Percentiles rank a stretch among this genome's conserved stretches.
These are phyloP conservation scores for Alcis repandata DNA, from an alignment of 2,888 invertebrate genomes.

Conservation along the genomic window DNA sequence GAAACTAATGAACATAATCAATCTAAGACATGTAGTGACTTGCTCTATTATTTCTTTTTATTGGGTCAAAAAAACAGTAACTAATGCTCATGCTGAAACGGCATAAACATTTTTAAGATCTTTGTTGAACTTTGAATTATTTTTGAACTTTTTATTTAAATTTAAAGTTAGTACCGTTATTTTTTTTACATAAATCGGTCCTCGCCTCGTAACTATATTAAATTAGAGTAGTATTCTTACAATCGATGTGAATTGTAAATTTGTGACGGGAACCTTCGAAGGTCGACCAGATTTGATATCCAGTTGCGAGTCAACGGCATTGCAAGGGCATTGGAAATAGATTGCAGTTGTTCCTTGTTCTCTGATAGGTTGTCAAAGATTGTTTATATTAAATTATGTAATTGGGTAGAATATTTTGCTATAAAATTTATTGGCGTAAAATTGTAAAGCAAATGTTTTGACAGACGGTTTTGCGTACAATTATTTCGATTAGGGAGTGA, in stretches of 20 bases:
- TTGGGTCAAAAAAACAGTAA: too few relatives aligned
- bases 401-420: conserved; percentile 4
- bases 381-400: conserved; percentile 19
- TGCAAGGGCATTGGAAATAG: conserved; percentile 44
- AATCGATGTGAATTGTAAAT: conserved; percentile 35
- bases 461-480: too few relatives aligned
- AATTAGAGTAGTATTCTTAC: conserved; percentile 27
- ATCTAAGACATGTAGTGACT: too few relatives aligned
- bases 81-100: too few relatives aligned
- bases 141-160: too few relatives aligned
- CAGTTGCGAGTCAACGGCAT: conserved; percentile 42
- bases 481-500: too few relatives aligned
- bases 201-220: conserved; percentile 25
- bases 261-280: conserved; percentile 35
- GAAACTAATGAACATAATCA: too few relatives aligned
- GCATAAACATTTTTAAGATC: too few relatives aligned
- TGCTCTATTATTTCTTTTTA: too few relatives aligned
- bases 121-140: too few relatives aligned
- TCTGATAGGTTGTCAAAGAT: conserved; percentile 11
- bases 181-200: conserved; percentile 22
- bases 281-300: conserved; percentile 27
- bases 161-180: background rate
- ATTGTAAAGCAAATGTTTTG: too few relatives aligned
- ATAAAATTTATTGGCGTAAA: background rate
- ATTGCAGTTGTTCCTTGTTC: conserved; percentile 21